Conservation (phyloP, 1,140 invertebrate species). For the Ganaspis sp. region DNA sequence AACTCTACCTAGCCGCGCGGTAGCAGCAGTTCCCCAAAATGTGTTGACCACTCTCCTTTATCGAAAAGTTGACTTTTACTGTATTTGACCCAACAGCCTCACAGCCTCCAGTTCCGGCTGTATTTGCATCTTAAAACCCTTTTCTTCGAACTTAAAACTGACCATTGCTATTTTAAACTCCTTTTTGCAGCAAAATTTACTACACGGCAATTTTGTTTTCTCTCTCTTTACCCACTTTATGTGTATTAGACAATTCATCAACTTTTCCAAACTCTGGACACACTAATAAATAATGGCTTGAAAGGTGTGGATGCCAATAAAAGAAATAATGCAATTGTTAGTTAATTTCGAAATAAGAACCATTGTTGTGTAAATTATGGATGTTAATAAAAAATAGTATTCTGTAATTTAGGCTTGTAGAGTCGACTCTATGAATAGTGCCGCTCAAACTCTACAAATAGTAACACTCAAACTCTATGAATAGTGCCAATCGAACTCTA, state of each 20-base stretch:
- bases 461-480: too few species aligned
- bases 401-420: too few species aligned
- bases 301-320: too few species aligned
- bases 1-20: conserved; percentile 32
- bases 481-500: too few species aligned
- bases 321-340: too few species aligned
- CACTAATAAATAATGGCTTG: not conserved
- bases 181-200: conserved; percentile 30
- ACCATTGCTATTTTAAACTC: not conserved
- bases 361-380: too few species aligned
- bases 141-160: conserved; percentile 45
- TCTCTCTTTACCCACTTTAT: too few species aligned
- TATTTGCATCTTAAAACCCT: conserved; percentile 47
- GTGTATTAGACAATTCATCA: not conserved
- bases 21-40: conserved; percentile 36
- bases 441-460: too few species aligned
- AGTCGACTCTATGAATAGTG: too few species aligned
- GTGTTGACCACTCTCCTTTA: conserved; percentile 10
- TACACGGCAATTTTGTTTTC: not conserved
- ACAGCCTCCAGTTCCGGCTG: not conserved
- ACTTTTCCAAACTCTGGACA: not conserved
- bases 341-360: too few species aligned
- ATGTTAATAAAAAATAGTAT: too few species aligned
- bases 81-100: not conserved
- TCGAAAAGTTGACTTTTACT: conserved; percentile 19